Conservation (phyloP, 2,888 invertebrate genomes). For the Escarpia spicata region DNA sequence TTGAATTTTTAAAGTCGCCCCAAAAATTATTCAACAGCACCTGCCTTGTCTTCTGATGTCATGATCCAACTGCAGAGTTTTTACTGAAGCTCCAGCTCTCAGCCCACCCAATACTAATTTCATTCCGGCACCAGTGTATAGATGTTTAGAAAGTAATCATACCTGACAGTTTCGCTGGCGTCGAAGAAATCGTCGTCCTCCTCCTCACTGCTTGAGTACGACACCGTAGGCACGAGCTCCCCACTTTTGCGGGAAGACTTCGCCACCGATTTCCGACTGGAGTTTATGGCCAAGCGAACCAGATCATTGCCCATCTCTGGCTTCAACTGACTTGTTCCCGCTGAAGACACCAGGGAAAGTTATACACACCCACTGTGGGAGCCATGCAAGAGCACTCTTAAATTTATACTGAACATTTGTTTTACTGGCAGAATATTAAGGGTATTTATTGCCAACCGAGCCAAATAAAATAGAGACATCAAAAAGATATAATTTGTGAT, state of each 20-base stretch:
- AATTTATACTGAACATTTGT: not conserved
- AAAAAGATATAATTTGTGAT: too few relatives aligned
- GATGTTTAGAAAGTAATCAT: not conserved
- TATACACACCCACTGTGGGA: not conserved
- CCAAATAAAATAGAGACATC: too few relatives aligned
- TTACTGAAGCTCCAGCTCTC: too few relatives aligned
- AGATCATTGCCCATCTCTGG: not conserved
- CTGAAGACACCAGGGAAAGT: not conserved
- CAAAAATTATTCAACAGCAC: too few relatives aligned
- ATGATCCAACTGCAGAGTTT: too few relatives aligned
- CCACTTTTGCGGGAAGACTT: not conserved
- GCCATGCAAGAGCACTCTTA: not conserved
- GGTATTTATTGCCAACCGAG: too few relatives aligned
- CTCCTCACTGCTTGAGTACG: slow-evolving; percentile 98
- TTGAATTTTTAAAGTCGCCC: too few relatives aligned
- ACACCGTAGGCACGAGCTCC: slow-evolving; percentile 60
- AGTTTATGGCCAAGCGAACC: not conserved
- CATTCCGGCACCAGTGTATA: too few relatives aligned
- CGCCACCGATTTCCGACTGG: slow-evolving; percentile 57
- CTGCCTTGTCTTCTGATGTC: too few relatives aligned
- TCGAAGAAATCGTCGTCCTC: slow-evolving; percentile 80
- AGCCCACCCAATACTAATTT: too few relatives aligned
- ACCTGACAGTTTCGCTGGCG: slow-evolving; percentile 58
- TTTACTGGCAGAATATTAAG: not conserved
- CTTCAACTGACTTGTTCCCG: not conserved